phyloP scores from a whole-genome alignment of 2,797 vertebrate genomes.

The Gymnoscopelus microlampas region DNA sequence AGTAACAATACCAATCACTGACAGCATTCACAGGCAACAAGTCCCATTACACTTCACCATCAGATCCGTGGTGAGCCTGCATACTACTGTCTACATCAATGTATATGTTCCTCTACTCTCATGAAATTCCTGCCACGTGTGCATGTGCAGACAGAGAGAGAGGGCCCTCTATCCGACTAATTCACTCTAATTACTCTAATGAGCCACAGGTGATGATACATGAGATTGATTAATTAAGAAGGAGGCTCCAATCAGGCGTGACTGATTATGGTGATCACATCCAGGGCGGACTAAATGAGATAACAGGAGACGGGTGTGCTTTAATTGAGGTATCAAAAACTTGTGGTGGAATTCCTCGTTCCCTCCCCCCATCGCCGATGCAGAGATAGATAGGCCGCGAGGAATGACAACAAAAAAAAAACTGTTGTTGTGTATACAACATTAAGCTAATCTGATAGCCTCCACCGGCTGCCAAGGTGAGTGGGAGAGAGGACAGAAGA shows the following conservation, averaged over 20 bases:
- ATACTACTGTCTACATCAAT: constrained; percentile 7
- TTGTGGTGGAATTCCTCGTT: constrained; percentile 71
- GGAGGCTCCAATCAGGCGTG: constrained; percentile 79
- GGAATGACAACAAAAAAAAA: constrained; percentile 79
- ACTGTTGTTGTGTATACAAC: constrained; percentile 79
- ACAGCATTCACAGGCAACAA: constrained; percentile 72
- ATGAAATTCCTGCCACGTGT: constrained; percentile 74
- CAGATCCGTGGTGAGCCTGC: constrained; percentile 60
- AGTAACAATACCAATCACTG: constrained; percentile 57
- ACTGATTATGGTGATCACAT: constrained; percentile 81
- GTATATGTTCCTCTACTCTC: constrained; percentile 55
- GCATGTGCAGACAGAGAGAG: constrained; percentile 64
- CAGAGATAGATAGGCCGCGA: constrained; percentile 71
- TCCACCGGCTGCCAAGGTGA: constrained; percentile 57
- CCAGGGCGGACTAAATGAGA: constrained; percentile 73
- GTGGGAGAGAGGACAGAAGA: constrained; percentile 43
- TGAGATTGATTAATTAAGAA: constrained; percentile 80
- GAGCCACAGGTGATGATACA: constrained; percentile 83
- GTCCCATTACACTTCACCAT: constrained; percentile 66
- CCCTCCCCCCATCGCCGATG: constrained; percentile 66
- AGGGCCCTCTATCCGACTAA: constrained; percentile 75
- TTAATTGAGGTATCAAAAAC: constrained; percentile 81
- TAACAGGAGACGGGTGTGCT: constrained; percentile 74
- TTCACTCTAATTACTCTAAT: constrained; percentile 79
- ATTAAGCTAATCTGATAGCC: constrained; percentile 70